phyloP scores from a whole-genome alignment of 2,888 invertebrate species.

The Syritta pipiens region DNA sequence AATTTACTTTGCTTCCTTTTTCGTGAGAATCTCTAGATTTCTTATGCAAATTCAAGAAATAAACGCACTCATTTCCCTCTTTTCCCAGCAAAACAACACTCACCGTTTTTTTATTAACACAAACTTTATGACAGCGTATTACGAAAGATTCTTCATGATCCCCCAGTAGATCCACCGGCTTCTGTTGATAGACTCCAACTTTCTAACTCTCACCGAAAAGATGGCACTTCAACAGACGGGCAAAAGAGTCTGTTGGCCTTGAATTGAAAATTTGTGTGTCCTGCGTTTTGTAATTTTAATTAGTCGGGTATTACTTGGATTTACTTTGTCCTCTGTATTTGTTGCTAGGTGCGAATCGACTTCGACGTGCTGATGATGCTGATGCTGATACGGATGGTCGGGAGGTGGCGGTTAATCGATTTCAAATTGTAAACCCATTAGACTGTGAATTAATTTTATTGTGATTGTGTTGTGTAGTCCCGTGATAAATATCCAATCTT shows the following conservation, averaged over 20 bases:
- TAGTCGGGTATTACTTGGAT: not conserved
- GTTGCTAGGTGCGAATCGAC: not conserved
- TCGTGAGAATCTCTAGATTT: too few relatives aligned
- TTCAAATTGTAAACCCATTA: conserved; percentile 3
- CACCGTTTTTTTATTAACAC: too few relatives aligned
- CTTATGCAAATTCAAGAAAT: too few relatives aligned
- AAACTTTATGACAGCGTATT: too few relatives aligned
- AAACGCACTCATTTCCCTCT: too few relatives aligned
- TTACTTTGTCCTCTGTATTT: not conserved
- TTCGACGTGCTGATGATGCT: not conserved
- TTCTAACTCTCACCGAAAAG: not conserved
- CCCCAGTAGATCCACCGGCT: too few relatives aligned
- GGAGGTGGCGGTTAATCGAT: not conserved
- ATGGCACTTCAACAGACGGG: not conserved
- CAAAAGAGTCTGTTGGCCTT: not conserved
- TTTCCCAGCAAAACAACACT: too few relatives aligned
- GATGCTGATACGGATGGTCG: too few relatives aligned
- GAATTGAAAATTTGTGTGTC: not conserved
- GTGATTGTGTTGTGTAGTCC: not conserved
- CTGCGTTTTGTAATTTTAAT: not conserved
- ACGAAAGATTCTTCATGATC: too few relatives aligned
- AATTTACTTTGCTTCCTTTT: too few relatives aligned
- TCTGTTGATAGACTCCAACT: too few relatives aligned
- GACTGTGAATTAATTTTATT: conserved; percentile 3
- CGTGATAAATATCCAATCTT: not conserved